Base-by-base conservation (phyloP, 2,113 vertebrate genomes). In the Cottus gobio region DNA sequence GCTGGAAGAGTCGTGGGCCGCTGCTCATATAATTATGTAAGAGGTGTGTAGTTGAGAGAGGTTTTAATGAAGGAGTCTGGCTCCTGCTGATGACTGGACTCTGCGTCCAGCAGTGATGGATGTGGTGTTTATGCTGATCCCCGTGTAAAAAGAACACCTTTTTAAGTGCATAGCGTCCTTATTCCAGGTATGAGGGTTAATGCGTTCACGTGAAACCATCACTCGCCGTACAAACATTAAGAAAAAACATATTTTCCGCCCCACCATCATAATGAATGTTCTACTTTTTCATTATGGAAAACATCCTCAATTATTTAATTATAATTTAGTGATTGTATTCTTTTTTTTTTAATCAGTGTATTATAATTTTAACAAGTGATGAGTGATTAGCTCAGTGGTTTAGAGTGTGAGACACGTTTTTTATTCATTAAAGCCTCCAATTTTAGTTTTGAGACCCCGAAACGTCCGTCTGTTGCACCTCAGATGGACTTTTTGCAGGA, bases 381-480 rank as follows among this genome's bases (percentile, higher is more conserved):
- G n/a, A n/a, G n/a, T n/a, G n/a, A n/a, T n/a, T n/a, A n/a, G n/a
- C n/a, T n/a, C n/a, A n/a, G n/a, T n/a, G n/a, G 63, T 69, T 81
- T 77, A 80, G 67, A 31, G 42, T 5, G 28, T 2, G 63, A n/a
- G n/a, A n/a, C n/a, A n/a, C n/a, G n/a, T n/a, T n/a, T n/a, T n/a
- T n/a, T n/a, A n/a, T n/a, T n/a, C n/a, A n/a, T n/a, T n/a, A n/a
- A n/a, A n/a, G 24, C 68, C 57, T 37, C 68, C 58, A 1, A 34
- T 34, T 5, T 37, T 42, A 10, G 42, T 44, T 42, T n/a, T 1
- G 39, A 71, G 50, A 39, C 63, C 63, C 78, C 84, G 42, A 64
- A 39, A 2, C 78, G 37, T 71, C 80, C 67, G 44, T 77, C 86
- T 78, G 63, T 78, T 26, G 58, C 31, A 77, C 82, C 84, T 58